Evolutionary conservation across 2,797 vertebrate genomes (phyloP).

Genomic region (Poliocrania exsul): DNA sequence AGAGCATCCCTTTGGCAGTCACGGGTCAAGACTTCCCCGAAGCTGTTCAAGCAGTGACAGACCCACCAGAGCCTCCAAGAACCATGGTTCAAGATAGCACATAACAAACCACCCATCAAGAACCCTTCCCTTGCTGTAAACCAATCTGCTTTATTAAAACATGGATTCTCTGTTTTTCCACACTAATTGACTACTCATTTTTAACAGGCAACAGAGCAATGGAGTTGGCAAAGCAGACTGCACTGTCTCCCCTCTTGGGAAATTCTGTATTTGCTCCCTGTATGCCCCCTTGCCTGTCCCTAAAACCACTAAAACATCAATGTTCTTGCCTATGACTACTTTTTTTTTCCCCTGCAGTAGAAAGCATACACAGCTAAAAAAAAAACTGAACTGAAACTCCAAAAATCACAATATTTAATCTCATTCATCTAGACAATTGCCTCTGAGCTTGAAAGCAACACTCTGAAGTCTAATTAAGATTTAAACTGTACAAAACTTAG

Average conservation of each 20-base stretch:
- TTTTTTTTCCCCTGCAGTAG: background rate
- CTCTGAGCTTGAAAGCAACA: background rate
- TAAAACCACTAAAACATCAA: background rate
- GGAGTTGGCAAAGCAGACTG: background rate
- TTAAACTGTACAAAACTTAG: constrained; percentile 18
- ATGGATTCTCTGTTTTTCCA: background rate
- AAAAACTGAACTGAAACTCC: background rate
- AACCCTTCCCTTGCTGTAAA: background rate
- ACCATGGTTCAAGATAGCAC: background rate
- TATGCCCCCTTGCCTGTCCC: background rate
- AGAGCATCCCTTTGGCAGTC: background rate
- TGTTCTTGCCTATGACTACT: background rate
- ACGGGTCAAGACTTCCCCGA: background rate
- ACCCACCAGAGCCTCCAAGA: background rate
- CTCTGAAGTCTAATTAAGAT: background rate
- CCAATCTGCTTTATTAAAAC: background rate
- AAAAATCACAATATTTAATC: constrained; percentile 38
- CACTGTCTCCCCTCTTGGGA: accelerated
- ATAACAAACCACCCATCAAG: background rate
- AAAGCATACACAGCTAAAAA: background rate
- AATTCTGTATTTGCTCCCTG: background rate
- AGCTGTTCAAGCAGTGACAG: background rate
- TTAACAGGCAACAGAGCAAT: background rate
- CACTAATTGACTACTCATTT: background rate
- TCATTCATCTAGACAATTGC: constrained; percentile 15